Base-by-base conservation (phyloP, 92 coral and sea anemone genomes). In the Porites cylindrica region DNA sequence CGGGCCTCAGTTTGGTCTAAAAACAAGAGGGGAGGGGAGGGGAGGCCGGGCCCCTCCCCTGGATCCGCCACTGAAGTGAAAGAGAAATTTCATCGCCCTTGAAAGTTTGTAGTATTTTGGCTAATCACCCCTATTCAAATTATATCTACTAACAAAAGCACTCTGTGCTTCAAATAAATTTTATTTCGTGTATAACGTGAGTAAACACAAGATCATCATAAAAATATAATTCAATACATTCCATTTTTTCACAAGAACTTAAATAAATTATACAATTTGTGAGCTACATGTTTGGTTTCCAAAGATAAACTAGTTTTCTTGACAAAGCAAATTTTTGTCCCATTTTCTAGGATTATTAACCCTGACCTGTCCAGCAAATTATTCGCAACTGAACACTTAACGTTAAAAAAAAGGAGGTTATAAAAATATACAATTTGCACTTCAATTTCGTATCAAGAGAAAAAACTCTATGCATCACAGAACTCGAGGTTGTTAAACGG, bases 261-360 rank as follows among this genome's bases (percentile, higher is more conserved):
- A 82, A 82, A 82, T 82, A 82, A 82, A 70, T 54, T 70, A 38
- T 58, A 54, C 18, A 56, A 68, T 69, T 53, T 79, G 10, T 56
- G 47, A 24, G 14, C 76, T 66, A 50, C 16, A 61, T 65, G 26
- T 51, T 20, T 23, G 18, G 21, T 59, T 64, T 19, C 13, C 16
- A 4, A 50, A 51, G 32, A 38, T 61, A 17, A 7, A 78, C 29
- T 38, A 32, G 23, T 19, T 75, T 75, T 52, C 24, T 1, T 75
- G 52, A 6, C 3, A 4, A 2, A 56, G 16, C 16, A 56, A 56
- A 8, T 10, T 56, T 10, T 14, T 56, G 61, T 56, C 61, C 4
- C 61, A 56, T 56, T 56, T 56, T 14, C 13, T 56, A 14, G 16
- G 61, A 18, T 62, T 56, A 56, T 56, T 56, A 2, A 56, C 16